Evolutionary conservation across 2,113 vertebrate species (phyloP), one percentile per base, ranked within the genome.

Genomic region (Onychostruthus taczanowskii): DNA sequence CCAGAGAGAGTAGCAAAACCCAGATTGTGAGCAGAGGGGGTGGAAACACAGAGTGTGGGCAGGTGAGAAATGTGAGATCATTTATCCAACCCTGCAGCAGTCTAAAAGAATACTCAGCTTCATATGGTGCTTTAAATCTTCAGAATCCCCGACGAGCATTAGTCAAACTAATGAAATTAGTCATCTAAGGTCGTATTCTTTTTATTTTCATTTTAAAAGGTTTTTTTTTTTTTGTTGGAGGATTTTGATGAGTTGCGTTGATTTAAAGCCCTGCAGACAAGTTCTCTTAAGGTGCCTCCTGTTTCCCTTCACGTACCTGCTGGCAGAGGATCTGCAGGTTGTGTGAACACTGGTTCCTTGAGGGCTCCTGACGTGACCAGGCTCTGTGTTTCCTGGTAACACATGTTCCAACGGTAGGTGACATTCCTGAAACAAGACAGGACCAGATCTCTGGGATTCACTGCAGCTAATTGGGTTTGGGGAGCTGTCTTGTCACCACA

Each of bases 51-150:
- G 73, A 84, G 91, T 96, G 95, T 97, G 69, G 96, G 96, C 95
- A 97, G 93, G 96, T 96, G 95, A 95, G 95, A 97, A 97, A 97
- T 97, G 94, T 97, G 95, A 97, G 87, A 96, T 96, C 91, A 97
- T 96, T 96, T 95, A 95, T 84, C 84, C 94, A 96, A 61, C 94
- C 87, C 94, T 96, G 84, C 87, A 87, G 87, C 84, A 95, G 74
- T 72, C 95, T 96, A 94, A 94, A 96, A 97, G 94, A 95, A 96
- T 94, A 92, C 74, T 95, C 85, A 84, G 89, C 67, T 59, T 97
- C 95, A 96, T 95, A 97, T 96, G 94, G 91, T 28, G 93, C 81
- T 89, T 96, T 91, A 84, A 91, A 93, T 84, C 93, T 94, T 79
- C 12, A 95, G 90, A 94, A 94, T 84, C 81, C 69, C 91, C 67